A percentile compares a stretch with the other conserved stretches of the same genome.
phyloP scores from a whole-genome alignment of 2,797 vertebrate genomes.

The Mus minutoides region DNA sequence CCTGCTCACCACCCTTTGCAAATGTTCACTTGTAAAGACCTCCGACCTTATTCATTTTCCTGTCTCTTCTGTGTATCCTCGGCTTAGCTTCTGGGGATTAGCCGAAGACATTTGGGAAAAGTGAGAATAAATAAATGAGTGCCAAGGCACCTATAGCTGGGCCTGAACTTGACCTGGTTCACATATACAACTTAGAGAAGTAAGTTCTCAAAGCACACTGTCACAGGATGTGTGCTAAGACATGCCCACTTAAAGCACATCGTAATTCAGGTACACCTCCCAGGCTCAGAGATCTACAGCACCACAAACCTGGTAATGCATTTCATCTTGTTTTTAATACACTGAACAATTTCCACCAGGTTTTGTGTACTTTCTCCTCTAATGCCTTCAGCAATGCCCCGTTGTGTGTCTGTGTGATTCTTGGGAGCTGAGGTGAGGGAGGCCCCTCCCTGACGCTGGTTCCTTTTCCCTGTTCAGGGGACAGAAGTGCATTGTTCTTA shows the following conservation, averaged over 20 bases:
- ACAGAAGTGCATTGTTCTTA: background rate
- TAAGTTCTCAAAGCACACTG: background rate
- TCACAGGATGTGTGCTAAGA: fast-evolving
- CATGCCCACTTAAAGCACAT: background rate
- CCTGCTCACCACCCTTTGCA: background rate
- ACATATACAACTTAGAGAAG: background rate
- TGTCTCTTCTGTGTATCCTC: background rate
- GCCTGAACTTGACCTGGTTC: background rate
- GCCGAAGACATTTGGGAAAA: background rate
- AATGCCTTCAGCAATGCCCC: background rate
- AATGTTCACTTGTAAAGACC: background rate
- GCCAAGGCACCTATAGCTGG: no score
- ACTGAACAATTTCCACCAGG: background rate
- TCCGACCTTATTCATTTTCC: background rate
- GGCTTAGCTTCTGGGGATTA: background rate
- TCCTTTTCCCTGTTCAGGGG: background rate
- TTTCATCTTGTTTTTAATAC: background rate
- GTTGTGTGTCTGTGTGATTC: background rate
- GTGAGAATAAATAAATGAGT: no score
- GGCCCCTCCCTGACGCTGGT: background rate
- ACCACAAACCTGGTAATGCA: background rate
- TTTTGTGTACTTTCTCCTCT: background rate
- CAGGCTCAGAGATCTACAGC: background rate
- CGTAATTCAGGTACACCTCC: background rate
- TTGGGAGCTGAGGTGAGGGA: background rate